A percentile compares a stretch with the other conserved stretches of the same genome.
These are phyloP conservation scores for Drosophila birchii DNA, from an alignment of 2,888 invertebrate genomes.

Conservation along the genomic window DNA sequence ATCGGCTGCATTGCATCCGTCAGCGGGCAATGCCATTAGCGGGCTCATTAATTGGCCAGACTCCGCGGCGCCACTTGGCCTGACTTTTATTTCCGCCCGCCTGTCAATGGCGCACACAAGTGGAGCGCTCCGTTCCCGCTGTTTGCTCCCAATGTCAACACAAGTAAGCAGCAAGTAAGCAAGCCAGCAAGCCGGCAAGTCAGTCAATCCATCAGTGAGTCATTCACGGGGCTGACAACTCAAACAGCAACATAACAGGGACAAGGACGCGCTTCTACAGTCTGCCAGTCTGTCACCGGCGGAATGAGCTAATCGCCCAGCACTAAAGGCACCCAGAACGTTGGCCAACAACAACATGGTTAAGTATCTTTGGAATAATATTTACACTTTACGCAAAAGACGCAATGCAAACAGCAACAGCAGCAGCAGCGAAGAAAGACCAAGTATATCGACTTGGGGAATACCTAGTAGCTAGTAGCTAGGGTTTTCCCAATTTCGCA, in stretches of 20 bases:
- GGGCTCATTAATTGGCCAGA: conserved; percentile 70
- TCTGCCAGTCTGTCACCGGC: neutral
- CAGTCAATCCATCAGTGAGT: conserved; percentile 74
- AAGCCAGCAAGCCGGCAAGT: conserved; percentile 49
- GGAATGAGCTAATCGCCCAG: conserved; percentile 63
- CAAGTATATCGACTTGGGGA: neutral
- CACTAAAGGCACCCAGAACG: neutral
- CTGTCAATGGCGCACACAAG: conserved; percentile 47
- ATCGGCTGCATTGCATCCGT: conserved; percentile 50
- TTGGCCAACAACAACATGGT: conserved; percentile 65
- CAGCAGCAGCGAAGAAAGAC: neutral
- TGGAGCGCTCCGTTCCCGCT: conserved; percentile 18
- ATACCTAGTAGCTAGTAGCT: neutral
- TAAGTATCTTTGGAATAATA: conserved; percentile 79
- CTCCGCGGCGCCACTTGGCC: conserved; percentile 24
- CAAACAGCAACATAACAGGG: conserved; percentile 64
- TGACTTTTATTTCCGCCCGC: conserved; percentile 62
- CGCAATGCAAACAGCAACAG: conserved; percentile 61
- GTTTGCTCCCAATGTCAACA: conserved; percentile 63
- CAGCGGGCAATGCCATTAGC: conserved; percentile 66
- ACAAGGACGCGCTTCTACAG: conserved; percentile 35
- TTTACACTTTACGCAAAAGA: conserved; percentile 76
- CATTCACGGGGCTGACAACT: conserved; percentile 73
- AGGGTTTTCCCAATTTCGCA: neutral
- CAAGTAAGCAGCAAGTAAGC: neutral